Evolutionary conservation across 2,113 vertebrate genomes (phyloP), one percentile per base, ranked within the genome.

Genomic region (Salvator merianae): DNA sequence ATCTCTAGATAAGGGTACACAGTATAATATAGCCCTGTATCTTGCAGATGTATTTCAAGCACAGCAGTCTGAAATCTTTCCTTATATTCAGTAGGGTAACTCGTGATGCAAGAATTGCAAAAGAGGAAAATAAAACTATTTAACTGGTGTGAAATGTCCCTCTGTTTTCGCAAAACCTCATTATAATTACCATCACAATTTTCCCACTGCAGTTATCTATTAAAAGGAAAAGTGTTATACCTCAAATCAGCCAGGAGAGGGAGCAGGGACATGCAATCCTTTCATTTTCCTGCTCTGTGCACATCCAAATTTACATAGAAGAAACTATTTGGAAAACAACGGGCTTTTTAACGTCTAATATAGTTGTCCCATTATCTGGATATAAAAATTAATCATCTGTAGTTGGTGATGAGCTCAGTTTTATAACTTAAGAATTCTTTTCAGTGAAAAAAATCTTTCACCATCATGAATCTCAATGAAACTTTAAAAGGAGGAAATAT

Each of bases 241-340:
- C 36, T 24, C 28, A 83, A 40, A 38, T 18, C 32, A 40, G 36
- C 34, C 75, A 87, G 68, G 55, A 87, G 81, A 78, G 81, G 68
- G 76, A 3, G 69, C 40, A 38, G 32, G 77, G 26, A 30, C 38
- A 32, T 38, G n/a, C 6, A 66, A 32, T 65, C 32, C 34, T 83
- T n/a, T 13, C 70, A 24, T 18, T 50, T 4, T 62, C 59, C 53
- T 59, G 5, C 26, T 83, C 36, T 53, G 9, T 53, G 9, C 47
- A 53, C 43, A 71, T 4, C 34, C 20, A 12, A 12, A 14, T 24
- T 69, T 66, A 43, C 43, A 68, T 3, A 26, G n/a, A 3, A 28
- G 14, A 68, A 7, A 20, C 9, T 68, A n/a, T 53, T 66, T 20
- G 24, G 24, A 26, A 30, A 66, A 50, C 10, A 16, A n/a, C 12